phyloP scores from a whole-genome alignment of 2,888 invertebrate genomes.

The Torymus auratus region DNA sequence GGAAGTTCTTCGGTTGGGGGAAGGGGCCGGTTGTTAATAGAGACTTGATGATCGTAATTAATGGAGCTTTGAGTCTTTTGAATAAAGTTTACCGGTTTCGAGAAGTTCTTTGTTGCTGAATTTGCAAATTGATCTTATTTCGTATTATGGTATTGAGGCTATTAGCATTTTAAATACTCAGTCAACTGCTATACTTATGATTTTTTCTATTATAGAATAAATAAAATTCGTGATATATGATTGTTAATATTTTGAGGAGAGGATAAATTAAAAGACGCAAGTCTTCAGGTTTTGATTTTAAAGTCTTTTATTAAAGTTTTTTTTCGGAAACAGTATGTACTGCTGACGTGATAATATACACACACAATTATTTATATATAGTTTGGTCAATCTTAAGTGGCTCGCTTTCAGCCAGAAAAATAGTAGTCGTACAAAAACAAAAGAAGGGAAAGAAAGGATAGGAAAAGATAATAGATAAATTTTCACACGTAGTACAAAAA shows the following conservation, averaged over 20 bases:
- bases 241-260: too few species aligned
- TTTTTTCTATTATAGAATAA: too few species aligned
- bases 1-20: too few species aligned
- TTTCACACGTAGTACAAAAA: constrained; percentile 54
- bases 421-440: constrained; percentile 54
- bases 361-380: constrained; percentile 60
- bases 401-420: constrained; percentile 22
- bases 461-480: constrained; percentile 25
- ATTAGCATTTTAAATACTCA: too few species aligned
- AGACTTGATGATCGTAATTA: too few species aligned
- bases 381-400: constrained; percentile 62
- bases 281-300: constrained; percentile 58
- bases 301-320: constrained; percentile 69
- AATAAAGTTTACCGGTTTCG: neutral
- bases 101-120: too few species aligned
- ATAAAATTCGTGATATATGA: too few species aligned
- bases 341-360: constrained; percentile 65
- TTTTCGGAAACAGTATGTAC: constrained; percentile 62
- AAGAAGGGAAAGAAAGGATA: constrained; percentile 28
- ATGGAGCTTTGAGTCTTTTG: neutral
- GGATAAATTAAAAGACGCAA: too few species aligned
- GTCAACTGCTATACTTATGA: too few species aligned
- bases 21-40: too few species aligned
- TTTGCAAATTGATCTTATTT: too few species aligned
- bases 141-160: too few species aligned